Percentiles rank a stretch among this genome's conserved stretches.
Evolutionary conservation across 2,888 invertebrate species (phyloP).

Genomic region (Cyclophora punctaria): DNA sequence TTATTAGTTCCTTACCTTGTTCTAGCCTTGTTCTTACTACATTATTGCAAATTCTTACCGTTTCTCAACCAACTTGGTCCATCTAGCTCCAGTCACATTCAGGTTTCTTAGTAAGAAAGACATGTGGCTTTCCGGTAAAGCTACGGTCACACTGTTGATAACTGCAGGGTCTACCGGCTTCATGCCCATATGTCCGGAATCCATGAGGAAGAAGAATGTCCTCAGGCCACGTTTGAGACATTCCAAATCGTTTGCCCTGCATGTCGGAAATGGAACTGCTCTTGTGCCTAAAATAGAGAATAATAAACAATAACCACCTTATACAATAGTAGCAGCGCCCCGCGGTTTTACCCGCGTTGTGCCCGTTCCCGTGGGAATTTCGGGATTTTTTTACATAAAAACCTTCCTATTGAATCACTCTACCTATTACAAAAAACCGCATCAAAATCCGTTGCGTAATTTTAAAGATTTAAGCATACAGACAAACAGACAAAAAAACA

Average conservation of each 20-base stretch:
- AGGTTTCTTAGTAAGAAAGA: constrained; percentile 52
- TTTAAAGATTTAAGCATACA: no score
- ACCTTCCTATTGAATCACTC: no score
- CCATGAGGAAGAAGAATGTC: constrained; percentile 64
- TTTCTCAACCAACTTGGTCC: constrained; percentile 53
- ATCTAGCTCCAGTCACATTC: constrained; percentile 59
- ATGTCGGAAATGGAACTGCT: constrained; percentile 56
- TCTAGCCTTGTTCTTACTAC: no score
- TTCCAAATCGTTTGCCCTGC: constrained; percentile 49
- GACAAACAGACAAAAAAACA: no score
- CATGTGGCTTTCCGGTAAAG: constrained; percentile 49
- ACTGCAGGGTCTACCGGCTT: constrained; percentile 47
- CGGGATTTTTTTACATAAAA: no score
- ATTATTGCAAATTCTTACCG: constrained; percentile 29
- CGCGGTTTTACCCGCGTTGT: no score
- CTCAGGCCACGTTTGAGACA: constrained; percentile 57
- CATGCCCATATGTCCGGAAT: constrained; percentile 53
- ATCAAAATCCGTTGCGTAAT: no score
- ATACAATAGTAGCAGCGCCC: no score
- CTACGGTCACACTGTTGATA: constrained; percentile 51
- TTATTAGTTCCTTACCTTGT: no score
- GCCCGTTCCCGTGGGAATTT: no score
- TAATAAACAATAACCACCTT: no score
- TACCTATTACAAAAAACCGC: no score
- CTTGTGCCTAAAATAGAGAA: constrained; percentile 23